A percentile compares a stretch with the other conserved stretches of the same genome.
Conservation (phyloP, 2,113 vertebrate genomes). For the Sander lucioperca region DNA sequence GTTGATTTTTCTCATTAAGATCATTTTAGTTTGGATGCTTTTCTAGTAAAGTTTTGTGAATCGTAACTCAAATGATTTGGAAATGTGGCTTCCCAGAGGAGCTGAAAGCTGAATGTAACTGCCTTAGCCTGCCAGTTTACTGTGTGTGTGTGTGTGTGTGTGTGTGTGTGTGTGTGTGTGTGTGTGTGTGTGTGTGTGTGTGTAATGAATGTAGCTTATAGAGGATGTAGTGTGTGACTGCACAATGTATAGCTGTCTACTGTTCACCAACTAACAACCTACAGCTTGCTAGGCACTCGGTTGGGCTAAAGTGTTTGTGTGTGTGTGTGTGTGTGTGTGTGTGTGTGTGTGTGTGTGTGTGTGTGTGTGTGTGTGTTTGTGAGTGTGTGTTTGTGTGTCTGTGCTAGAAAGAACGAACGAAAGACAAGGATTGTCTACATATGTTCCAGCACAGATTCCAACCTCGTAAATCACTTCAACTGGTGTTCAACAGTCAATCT, state of each 20-base stretch:
- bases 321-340: slow-evolving; percentile 26
- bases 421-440: slow-evolving; percentile 80
- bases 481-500: slow-evolving; percentile 79
- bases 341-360: slow-evolving; percentile 24
- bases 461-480: slow-evolving; percentile 82
- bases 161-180: not conserved
- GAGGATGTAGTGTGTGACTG: slow-evolving; percentile 44
- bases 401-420: slow-evolving; percentile 37
- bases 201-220: slow-evolving; percentile 31
- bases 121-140: slow-evolving; percentile 21
- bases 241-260: slow-evolving; percentile 44
- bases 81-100: slow-evolving; percentile 59
- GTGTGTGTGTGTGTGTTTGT: slow-evolving; percentile 18
- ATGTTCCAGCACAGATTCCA: slow-evolving; percentile 80
- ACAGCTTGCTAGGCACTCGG: slow-evolving; percentile 30
- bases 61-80: slow-evolving; percentile 56
- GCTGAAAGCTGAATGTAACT: slow-evolving; percentile 23
- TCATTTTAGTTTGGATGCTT: slow-evolving; percentile 51
- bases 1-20: slow-evolving; percentile 51
- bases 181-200: slow-evolving; percentile 47
- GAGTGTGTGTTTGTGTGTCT: not conserved
- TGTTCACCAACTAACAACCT: slow-evolving; percentile 53
- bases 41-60: slow-evolving; percentile 51
- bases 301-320: slow-evolving; percentile 30
- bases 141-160: not conserved